phyloP scores from a whole-genome alignment of 2,113 vertebrate genomes.

The Gymnocephalus cernua region DNA sequence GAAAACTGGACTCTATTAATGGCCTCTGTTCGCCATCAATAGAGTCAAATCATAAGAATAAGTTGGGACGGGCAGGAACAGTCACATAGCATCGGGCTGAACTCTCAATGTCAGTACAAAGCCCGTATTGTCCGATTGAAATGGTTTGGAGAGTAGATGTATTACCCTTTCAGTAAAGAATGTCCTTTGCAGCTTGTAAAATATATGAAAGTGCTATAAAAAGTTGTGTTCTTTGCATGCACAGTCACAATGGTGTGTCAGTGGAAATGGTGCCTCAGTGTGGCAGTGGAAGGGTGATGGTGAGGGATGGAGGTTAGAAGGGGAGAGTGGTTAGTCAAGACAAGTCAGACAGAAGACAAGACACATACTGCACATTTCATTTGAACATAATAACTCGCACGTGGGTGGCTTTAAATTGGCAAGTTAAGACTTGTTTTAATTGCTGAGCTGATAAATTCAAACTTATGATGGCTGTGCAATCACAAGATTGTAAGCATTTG shows the following conservation, averaged over 20 bases:
- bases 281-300: constrained; percentile 39
- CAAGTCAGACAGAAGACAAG: constrained; percentile 42
- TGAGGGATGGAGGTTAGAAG: constrained; percentile 29
- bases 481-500: neutral
- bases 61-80: constrained; percentile 21
- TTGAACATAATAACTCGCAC: constrained; percentile 1
- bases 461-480: neutral
- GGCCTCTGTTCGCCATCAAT: constrained; percentile 48
- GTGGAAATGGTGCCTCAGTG: constrained; percentile 29
- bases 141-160: constrained; percentile 60
- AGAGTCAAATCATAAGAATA: constrained; percentile 57
- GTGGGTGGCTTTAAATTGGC: neutral
- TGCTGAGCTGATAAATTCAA: neutral
- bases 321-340: constrained; percentile 53
- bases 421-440: neutral
- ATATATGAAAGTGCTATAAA: constrained; percentile 83
- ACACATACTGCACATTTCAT: constrained; percentile 40
- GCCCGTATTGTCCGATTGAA: constrained; percentile 51
- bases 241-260: constrained; percentile 42
- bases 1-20: constrained; percentile 64
- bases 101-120: constrained; percentile 48
- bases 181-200: constrained; percentile 89
- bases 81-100: constrained; percentile 67
- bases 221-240: constrained; percentile 58
- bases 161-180: constrained; percentile 88